Percentiles rank a stretch among this genome's conserved stretches.
These are phyloP conservation scores for Sesia apiformis DNA, from an alignment of 2,888 invertebrate genomes.

Conservation along the genomic window DNA sequence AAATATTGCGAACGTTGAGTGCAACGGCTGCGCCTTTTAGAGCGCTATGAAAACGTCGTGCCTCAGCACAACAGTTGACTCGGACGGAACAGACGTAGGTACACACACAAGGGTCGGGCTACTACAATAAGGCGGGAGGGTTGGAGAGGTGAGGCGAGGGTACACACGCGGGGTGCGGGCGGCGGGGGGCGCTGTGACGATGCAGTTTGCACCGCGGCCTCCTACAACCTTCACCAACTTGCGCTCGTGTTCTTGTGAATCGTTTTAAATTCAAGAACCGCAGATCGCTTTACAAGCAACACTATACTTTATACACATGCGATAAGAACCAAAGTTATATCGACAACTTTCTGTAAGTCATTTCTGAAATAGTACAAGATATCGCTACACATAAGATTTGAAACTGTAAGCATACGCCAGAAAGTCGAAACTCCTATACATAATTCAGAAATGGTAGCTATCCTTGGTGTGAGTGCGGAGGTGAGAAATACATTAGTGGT, in stretches of 20 bases:
- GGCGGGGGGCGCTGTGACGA: constrained; percentile 52
- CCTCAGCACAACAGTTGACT: constrained; percentile 66
- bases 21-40: constrained; percentile 39
- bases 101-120: constrained; percentile 34
- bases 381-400: constrained; percentile 35
- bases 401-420: constrained; percentile 33
- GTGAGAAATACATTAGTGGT: constrained; percentile 76
- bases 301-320: constrained; percentile 33
- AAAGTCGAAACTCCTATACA: constrained; percentile 55
- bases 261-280: constrained; percentile 73
- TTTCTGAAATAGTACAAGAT: constrained; percentile 46
- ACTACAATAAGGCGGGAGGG: constrained; percentile 53
- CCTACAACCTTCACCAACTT: constrained; percentile 72
- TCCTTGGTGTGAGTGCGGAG: constrained; percentile 72
- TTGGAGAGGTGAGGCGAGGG: constrained; percentile 14
- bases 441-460: constrained; percentile 50
- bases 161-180: constrained; percentile 24
- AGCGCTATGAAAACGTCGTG: constrained; percentile 54
- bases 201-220: constrained; percentile 73
- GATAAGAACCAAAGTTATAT: constrained; percentile 42
- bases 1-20: constrained; percentile 48
- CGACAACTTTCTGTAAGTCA: constrained; percentile 42
- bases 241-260: constrained; percentile 73
- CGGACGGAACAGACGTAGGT: constrained; percentile 51
- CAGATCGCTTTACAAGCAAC: constrained; percentile 45